phyloP scores from a whole-genome alignment of 1,140 invertebrate species.

The Reticulitermes speratus region DNA sequence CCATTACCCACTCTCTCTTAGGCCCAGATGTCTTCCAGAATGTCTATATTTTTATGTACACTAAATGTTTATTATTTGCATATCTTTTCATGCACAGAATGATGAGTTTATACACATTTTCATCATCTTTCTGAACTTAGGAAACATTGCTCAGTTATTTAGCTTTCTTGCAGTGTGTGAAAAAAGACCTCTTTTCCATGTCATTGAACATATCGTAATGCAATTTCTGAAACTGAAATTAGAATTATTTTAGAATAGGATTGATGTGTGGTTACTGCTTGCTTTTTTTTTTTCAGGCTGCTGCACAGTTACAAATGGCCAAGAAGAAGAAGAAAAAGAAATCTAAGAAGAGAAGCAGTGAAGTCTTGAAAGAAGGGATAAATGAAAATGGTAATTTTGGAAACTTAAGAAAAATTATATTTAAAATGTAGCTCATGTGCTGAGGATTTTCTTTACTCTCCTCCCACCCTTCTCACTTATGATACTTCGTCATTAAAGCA shows the following conservation, averaged over 20 bases:
- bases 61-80: too few species aligned
- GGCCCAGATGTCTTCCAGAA: too few species aligned
- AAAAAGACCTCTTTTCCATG: neutral
- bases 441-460: too few species aligned
- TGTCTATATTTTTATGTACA: too few species aligned
- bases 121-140: too few species aligned
- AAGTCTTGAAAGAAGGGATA: neutral
- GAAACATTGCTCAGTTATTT: too few species aligned
- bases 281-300: neutral
- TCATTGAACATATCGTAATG: neutral
- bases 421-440: neutral
- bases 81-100: too few species aligned
- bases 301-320: neutral
- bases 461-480: too few species aligned
- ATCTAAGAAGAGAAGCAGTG: neutral
- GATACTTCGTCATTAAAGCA: too few species aligned
- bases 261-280: neutral
- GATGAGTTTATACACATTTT: too few species aligned
- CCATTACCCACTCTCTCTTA: too few species aligned
- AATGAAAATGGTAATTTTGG: neutral
- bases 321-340: slow-evolving; percentile 7
- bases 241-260: too few species aligned
- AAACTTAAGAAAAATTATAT: neutral
- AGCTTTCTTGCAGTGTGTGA: neutral
- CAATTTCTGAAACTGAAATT: neutral